Evolutionary conservation across 2,888 invertebrate genomes (phyloP), one percentile per base, ranked within the genome.

Genomic region (Mallateleia sp.): DNA sequence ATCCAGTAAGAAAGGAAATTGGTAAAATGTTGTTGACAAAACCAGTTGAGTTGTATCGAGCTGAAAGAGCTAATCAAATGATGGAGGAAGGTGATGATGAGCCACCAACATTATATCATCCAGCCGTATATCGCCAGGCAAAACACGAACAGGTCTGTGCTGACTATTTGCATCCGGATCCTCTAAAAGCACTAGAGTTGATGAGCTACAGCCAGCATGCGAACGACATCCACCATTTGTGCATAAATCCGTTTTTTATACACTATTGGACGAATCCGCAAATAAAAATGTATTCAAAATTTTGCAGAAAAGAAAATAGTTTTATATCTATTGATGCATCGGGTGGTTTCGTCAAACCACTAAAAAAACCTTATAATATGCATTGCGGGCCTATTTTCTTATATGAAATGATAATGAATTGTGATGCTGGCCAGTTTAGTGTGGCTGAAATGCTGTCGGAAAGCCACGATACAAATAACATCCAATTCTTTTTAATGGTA

Each of bases 1-100:
- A 84, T n/a, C 62, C 83, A 1, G 28, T 66, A 5, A 80, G 87
- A 64, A 20, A 34, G 34, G 67, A 85, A 3, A 54, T 89, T n/a
- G 87, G 83, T 0, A 45, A 87, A 47, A 42, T 86, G 50, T 72
- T 88, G 14, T 56, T 78, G 58, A 67, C 52, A 0, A 89, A 89
- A 64, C 56, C 87, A 6, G 82, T 89, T n/a, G 78, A 90, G 56
- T 56, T 88, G 1, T 69, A 88, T 67, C 81, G 90, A 3, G 62
- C 77, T 0, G 74, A 88, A 74, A 69, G 84, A 67, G 89, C 89
- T 3, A 47, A 90, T 28, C 18, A 69, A 32, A 18, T 85, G 18
- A 89, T 90, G 88, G 8, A 38, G n/a, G 47, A 71, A 15, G 90
- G 88, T 47, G 89, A 90, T 67, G 24, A 74, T 9, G 86, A 87